Base-by-base conservation (phyloP, 2,888 invertebrate species). In the Hydroisotoma schaefferi region DNA sequence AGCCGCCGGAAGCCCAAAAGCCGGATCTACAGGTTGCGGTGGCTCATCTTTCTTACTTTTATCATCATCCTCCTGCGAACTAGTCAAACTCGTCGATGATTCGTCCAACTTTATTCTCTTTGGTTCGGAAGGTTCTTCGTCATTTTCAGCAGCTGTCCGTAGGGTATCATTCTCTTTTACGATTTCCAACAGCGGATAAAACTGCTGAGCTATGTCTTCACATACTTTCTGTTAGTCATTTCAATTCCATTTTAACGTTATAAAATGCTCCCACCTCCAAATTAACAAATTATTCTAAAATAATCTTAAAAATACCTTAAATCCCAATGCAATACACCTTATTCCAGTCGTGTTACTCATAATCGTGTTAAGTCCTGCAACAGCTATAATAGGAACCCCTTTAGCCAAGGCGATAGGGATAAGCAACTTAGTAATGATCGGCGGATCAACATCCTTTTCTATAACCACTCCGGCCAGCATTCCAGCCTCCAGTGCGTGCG, bases 251-350 rank as follows among this genome's bases (percentile, higher is more conserved):
- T n/a, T n/a, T n/a, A n/a, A n/a, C n/a, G n/a, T n/a, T n/a, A n/a
- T n/a, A n/a, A n/a, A n/a, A n/a, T n/a, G n/a, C n/a, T n/a, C n/a
- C n/a, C n/a, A n/a, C n/a, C n/a, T n/a, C n/a, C n/a, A n/a, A n/a
- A n/a, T n/a, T n/a, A n/a, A n/a, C n/a, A n/a, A n/a, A n/a, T n/a
- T n/a, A n/a, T n/a, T n/a, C n/a, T n/a, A n/a, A n/a, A n/a, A n/a
- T n/a, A n/a, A n/a, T n/a, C n/a, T n/a, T n/a, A n/a, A n/a, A 52
- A 23, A 25, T 52, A 69, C 71, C 66, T 71, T 71, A 25, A 71
- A 48, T 38, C 71, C 71, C 18, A 71, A 25, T n/a, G 71, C 71
- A 26, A 71, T 61, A 46, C 71, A 71, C 48, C 60, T 61, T n/a
- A 67, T 67, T 23, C 61, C 64, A 40, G 57, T 57, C 1, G 55